Conservation (phyloP, 2,113 vertebrate species). For the Choloepus hoffmanni region DNA sequence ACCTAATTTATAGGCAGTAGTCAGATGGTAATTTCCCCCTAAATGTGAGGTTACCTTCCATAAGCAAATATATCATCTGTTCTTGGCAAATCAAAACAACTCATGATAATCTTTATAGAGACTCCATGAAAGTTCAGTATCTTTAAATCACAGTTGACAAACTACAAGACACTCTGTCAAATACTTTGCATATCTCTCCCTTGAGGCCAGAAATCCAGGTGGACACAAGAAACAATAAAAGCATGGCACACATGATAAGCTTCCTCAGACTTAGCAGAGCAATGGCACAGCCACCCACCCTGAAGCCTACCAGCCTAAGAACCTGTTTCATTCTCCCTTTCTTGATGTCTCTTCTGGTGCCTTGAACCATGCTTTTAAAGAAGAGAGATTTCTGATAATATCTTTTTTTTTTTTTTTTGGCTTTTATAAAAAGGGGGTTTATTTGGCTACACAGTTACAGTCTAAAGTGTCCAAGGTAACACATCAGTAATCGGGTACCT, state of each 20-base stretch:
- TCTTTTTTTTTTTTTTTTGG: not conserved
- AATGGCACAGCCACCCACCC: not conserved
- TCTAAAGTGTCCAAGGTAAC: too few species aligned
- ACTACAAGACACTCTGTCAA: not conserved
- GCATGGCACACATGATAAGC: not conserved
- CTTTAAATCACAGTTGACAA: slow-evolving; percentile 27
- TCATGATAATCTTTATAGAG: not conserved
- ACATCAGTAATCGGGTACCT: too few species aligned
- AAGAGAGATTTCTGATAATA: not conserved
- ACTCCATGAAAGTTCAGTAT: not conserved
- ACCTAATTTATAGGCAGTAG: not conserved
- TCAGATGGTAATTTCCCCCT: not conserved
- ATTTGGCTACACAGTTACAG: too few species aligned
- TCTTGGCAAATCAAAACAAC: slow-evolving; percentile 45
- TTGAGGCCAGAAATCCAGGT: slow-evolving; percentile 49
- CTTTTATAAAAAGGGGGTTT: too few species aligned
- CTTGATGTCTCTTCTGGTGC: not conserved
- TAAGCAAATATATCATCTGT: not conserved
- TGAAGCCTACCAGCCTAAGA: not conserved
- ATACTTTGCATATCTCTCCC: not conserved
- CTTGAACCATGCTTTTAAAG: not conserved
- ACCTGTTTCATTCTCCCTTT: not conserved
- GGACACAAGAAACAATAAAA: slow-evolving; percentile 33
- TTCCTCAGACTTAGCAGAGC: not conserved
- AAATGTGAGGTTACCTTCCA: not conserved